These are phyloP conservation scores for Cisticola juncidis DNA, from an alignment of 2,113 vertebrate genomes.

Conservation along the genomic window DNA sequence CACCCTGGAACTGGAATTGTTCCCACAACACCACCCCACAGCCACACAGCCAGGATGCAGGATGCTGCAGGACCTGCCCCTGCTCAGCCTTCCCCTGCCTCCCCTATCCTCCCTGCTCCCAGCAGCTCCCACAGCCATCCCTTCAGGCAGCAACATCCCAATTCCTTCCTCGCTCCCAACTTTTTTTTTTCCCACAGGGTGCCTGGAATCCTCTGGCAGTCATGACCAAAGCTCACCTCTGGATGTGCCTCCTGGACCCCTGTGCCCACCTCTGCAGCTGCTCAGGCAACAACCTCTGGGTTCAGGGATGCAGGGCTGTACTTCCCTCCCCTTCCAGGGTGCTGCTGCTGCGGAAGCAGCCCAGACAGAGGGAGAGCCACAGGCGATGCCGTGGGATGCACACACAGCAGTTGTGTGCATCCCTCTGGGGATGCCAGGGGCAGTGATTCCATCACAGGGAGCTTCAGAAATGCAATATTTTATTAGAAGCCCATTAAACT, in stretches of 20 bases:
- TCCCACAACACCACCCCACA: neutral
- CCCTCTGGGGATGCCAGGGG: accelerated
- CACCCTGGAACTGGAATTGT: no score
- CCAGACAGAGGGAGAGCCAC: neutral
- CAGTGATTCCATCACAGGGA: neutral
- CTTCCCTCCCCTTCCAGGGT: neutral
- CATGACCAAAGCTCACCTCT: neutral
- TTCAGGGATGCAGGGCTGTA: neutral
- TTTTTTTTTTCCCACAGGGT: neutral
- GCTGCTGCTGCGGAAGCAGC: neutral
- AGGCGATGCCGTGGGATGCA: accelerated
- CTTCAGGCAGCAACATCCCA: neutral
- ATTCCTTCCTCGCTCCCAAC: neutral
- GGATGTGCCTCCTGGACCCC: neutral
- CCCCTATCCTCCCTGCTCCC: neutral
- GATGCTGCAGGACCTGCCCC: neutral
- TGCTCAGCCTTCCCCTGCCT: neutral
- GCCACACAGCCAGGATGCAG: neutral
- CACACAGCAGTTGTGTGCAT: accelerated
- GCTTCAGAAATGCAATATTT: neutral
- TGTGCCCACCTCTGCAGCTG: neutral
- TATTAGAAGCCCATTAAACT: neutral
- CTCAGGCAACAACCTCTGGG: slow-evolving; percentile 64
- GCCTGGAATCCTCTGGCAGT: neutral
- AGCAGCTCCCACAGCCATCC: neutral